Conservation (phyloP, 2,797 vertebrate genomes). For the Acanthopagrus latus region DNA sequence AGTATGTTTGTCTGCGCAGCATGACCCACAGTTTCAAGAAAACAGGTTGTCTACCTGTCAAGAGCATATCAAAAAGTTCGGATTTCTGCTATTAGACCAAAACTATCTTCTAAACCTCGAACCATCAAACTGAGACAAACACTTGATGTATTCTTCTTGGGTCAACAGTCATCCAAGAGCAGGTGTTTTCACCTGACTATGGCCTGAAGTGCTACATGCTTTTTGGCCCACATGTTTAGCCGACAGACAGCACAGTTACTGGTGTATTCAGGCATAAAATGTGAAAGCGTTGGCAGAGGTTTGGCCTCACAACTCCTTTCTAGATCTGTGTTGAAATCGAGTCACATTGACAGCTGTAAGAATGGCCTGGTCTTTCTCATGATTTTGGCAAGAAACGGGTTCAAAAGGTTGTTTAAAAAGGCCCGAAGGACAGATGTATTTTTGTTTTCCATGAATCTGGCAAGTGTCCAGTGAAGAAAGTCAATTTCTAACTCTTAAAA, state of each 20-base stretch:
- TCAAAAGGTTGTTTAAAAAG: constrained; percentile 16
- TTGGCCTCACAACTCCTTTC: not conserved
- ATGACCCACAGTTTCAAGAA: not conserved
- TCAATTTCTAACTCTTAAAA: constrained; percentile 1
- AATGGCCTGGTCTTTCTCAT: constrained; percentile 1
- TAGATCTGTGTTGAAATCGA: constrained; percentile 3
- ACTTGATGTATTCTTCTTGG: not conserved
- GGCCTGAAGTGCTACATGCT: not conserved
- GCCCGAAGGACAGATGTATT: not conserved
- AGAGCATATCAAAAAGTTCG: not conserved
- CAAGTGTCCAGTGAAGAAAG: not conserved
- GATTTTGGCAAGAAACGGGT: constrained; percentile 1
- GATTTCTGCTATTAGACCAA: not conserved
- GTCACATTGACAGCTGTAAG: not conserved
- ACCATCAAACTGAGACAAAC: not conserved
- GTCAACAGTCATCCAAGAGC: not conserved
- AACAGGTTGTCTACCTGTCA: not conserved
- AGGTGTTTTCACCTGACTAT: not conserved
- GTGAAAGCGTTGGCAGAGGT: not conserved
- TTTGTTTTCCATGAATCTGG: constrained; percentile 26
- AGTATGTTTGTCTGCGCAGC: not conserved
- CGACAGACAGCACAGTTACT: not conserved
- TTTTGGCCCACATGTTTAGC: not conserved
- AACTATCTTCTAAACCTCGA: not conserved
- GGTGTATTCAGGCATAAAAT: not conserved